Conservation (phyloP, 2,113 vertebrate genomes). For the Hypomesus transpacificus region DNA sequence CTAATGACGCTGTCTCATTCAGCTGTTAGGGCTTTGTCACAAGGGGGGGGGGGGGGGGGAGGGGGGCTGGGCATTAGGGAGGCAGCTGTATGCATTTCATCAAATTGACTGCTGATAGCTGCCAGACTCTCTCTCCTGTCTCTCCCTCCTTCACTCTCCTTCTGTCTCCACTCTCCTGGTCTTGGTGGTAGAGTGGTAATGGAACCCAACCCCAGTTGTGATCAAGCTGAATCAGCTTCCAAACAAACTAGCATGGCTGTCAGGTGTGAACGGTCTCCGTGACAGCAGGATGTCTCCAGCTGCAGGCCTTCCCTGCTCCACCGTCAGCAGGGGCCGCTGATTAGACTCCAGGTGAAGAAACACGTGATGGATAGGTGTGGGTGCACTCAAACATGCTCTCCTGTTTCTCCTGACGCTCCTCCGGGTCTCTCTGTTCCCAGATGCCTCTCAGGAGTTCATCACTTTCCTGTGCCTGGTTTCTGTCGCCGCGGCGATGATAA, state of each 20-base stretch:
- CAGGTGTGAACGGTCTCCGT: too few relatives aligned
- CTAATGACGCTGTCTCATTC: conserved; percentile 68
- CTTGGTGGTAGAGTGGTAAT: too few relatives aligned
- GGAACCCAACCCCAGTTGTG: too few relatives aligned
- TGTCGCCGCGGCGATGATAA: conserved; percentile 34
- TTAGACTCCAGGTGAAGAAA: neutral
- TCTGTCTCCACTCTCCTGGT: neutral
- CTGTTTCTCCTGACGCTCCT: conserved; percentile 34
- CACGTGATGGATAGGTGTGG: conserved; percentile 15
- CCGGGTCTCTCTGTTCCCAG: conserved; percentile 31
- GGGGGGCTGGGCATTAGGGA: conserved; percentile 51
- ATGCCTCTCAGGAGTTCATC: neutral
- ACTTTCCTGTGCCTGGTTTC: conserved; percentile 11
- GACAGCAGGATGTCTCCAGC: too few relatives aligned
- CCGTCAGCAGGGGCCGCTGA: conserved; percentile 1
- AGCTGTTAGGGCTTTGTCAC: conserved; percentile 66
- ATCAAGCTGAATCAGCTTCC: too few relatives aligned
- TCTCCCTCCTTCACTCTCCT: neutral
- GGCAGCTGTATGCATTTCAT: conserved; percentile 69
- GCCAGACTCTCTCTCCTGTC: conserved; percentile 30
- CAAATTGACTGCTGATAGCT: conserved; percentile 54
- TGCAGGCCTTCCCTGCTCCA: too few relatives aligned
- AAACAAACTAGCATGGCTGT: too few relatives aligned
- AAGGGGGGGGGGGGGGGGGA: conserved; percentile 35
- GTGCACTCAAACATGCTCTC: neutral